phyloP scores from a whole-genome alignment of 1,140 invertebrate species.

The Papilio aristodemus region DNA sequence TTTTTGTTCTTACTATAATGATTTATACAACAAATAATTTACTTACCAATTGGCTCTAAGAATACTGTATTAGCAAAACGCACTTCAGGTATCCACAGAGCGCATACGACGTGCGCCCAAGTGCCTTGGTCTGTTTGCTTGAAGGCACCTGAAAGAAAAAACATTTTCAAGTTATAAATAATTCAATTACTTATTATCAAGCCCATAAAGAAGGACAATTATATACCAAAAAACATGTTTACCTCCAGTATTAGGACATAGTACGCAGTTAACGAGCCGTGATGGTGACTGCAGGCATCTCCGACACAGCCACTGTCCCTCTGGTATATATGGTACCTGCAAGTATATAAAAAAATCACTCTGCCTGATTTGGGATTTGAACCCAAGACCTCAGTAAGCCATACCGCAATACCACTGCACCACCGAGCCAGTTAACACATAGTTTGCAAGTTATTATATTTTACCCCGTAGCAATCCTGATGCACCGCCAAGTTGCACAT shows the following conservation, averaged over 20 bases:
- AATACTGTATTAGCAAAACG: slow-evolving; percentile 98
- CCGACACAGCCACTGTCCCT: slow-evolving; percentile 98
- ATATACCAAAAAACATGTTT: slow-evolving; percentile 30
- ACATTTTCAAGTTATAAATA: too few relatives aligned
- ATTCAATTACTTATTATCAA: too few relatives aligned
- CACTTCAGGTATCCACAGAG: slow-evolving; percentile 99
- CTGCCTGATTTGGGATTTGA: too few relatives aligned
- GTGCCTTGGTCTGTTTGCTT: slow-evolving; percentile 98
- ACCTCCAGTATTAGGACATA: slow-evolving; percentile 98
- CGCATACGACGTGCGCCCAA: slow-evolving; percentile 99
- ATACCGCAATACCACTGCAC: too few relatives aligned
- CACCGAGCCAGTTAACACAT: too few relatives aligned
- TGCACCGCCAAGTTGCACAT: slow-evolving; percentile 99
- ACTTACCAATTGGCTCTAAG: slow-evolving; percentile 92
- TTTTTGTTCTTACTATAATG: too few relatives aligned
- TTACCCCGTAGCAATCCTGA: slow-evolving; percentile 98
- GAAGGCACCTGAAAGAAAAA: slow-evolving; percentile 87
- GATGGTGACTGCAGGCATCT: slow-evolving; percentile 97
- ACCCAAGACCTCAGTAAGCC: too few relatives aligned
- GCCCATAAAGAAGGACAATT: too few relatives aligned
- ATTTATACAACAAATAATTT: too few relatives aligned
- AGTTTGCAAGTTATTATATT: too few relatives aligned
- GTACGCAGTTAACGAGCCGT: slow-evolving; percentile 95
- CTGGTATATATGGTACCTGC: slow-evolving; percentile 96
- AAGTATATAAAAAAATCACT: slow-evolving; percentile 26